Percentiles rank a stretch among this genome's conserved stretches.
Conservation (phyloP, 1,140 invertebrate genomes). For the Rhagoletis pomonella region DNA sequence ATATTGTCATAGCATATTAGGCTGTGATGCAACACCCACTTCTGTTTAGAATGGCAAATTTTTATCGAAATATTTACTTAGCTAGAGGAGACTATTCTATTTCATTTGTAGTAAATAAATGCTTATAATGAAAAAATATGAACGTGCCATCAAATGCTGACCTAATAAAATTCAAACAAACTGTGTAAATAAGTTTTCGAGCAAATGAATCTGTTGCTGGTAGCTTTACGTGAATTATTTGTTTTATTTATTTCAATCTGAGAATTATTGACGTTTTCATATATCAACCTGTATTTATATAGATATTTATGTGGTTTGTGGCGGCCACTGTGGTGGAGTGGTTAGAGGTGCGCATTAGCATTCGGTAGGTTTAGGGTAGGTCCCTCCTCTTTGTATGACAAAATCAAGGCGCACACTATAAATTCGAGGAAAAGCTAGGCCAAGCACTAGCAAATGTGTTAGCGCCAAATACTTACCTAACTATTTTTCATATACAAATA, state of each 20-base stretch:
- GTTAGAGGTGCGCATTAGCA: too few species aligned
- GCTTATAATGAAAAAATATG: neutral
- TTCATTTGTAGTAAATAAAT: too few species aligned
- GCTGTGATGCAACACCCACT: neutral
- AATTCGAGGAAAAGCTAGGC: too few species aligned
- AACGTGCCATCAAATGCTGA: constrained; percentile 23
- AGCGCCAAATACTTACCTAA: too few species aligned
- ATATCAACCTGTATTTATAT: neutral
- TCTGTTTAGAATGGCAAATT: constrained; percentile 1
- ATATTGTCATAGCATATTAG: neutral
- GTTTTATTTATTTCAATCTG: too few species aligned
- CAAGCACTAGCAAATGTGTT: too few species aligned
- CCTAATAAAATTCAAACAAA: constrained; percentile 36
- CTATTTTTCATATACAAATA: neutral
- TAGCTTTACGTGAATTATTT: too few species aligned
- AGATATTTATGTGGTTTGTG: neutral
- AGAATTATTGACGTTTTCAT: neutral
- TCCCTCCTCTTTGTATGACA: too few species aligned
- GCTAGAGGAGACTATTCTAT: neutral
- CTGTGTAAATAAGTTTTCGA: constrained; percentile 22
- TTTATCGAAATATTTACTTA: constrained; percentile 40
- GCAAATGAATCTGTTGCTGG: neutral
- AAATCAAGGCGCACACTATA: too few species aligned
- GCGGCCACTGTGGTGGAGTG: too few species aligned
- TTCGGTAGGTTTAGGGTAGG: too few species aligned